Conservation (phyloP, 2,888 invertebrate species). For the Pimpla rufipes region DNA sequence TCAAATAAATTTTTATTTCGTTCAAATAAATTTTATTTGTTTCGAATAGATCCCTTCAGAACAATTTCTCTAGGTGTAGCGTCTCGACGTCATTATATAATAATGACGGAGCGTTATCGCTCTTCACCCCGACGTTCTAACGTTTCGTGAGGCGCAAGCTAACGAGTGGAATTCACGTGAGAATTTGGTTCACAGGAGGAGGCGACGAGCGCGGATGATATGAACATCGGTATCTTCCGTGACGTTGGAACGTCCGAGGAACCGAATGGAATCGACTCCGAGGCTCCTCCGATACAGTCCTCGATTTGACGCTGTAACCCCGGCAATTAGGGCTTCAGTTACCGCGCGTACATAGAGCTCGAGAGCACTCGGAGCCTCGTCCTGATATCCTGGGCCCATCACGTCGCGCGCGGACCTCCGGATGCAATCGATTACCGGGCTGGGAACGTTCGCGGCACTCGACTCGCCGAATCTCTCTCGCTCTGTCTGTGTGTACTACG, state of each 20-base stretch:
- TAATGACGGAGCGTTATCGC: too few species aligned
- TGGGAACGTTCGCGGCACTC: slow-evolving; percentile 32
- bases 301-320: too few species aligned
- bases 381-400: slow-evolving; percentile 44
- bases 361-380: slow-evolving; percentile 34
- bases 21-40: too few species aligned
- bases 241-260: not conserved
- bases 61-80: too few species aligned
- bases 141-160: not conserved
- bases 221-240: not conserved
- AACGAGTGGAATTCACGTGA: slow-evolving; percentile 36
- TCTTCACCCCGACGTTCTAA: not conserved
- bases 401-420: slow-evolving; percentile 7
- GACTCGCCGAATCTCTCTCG: slow-evolving; percentile 61
- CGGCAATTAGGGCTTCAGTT: slow-evolving; percentile 6
- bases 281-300: too few species aligned
- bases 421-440: slow-evolving; percentile 56
- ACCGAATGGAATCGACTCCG: not conserved
- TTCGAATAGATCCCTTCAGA: too few species aligned
- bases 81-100: too few species aligned
- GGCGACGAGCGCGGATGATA: not conserved
- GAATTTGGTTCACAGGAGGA: slow-evolving; percentile 17
- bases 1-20: too few species aligned
- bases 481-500: slow-evolving; percentile 23
- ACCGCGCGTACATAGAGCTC: not conserved